Evolutionary conservation across 2,797 vertebrate species (phyloP).

Genomic region (Danionella dracula): DNA sequence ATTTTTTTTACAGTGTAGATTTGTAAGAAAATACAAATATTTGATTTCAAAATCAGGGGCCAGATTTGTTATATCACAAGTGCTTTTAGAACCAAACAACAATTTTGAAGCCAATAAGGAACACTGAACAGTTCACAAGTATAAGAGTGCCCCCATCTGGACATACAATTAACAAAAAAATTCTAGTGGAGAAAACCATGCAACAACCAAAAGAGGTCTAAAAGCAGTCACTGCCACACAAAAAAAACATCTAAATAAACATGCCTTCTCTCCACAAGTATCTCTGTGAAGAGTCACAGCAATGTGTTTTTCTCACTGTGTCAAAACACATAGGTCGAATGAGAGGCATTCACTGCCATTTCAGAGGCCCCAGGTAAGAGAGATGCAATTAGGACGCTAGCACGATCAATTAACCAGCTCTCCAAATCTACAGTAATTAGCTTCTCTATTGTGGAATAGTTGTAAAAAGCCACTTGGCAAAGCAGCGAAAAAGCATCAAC

Average conservation of each 20-base stretch:
- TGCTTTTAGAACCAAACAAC: neutral
- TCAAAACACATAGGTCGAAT: slow-evolving; percentile 67
- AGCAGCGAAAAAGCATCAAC: slow-evolving; percentile 71
- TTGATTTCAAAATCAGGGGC: slow-evolving; percentile 6
- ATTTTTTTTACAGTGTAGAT: too few species aligned
- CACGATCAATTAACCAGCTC: slow-evolving; percentile 77
- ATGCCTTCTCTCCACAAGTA: slow-evolving; percentile 40
- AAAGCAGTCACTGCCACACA: neutral
- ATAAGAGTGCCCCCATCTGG: slow-evolving; percentile 47
- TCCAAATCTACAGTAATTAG: slow-evolving; percentile 79
- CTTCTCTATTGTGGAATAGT: slow-evolving; percentile 72
- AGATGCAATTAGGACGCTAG: slow-evolving; percentile 77
- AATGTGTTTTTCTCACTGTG: slow-evolving; percentile 67
- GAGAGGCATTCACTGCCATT: slow-evolving; percentile 51
- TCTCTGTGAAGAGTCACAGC: slow-evolving; percentile 58
- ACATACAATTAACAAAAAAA: slow-evolving; percentile 4
- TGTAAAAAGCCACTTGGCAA: slow-evolving; percentile 77
- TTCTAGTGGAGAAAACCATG: neutral
- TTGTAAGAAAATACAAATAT: too few species aligned
- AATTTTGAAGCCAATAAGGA: neutral
- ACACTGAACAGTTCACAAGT: slow-evolving; percentile 7
- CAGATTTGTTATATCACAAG: neutral
- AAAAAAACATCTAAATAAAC: slow-evolving; percentile 21
- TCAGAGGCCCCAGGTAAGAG: slow-evolving; percentile 57
- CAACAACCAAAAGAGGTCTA: neutral